phyloP scores from a whole-genome alignment of 2,113 vertebrate species.

The Callipepla squamata region DNA sequence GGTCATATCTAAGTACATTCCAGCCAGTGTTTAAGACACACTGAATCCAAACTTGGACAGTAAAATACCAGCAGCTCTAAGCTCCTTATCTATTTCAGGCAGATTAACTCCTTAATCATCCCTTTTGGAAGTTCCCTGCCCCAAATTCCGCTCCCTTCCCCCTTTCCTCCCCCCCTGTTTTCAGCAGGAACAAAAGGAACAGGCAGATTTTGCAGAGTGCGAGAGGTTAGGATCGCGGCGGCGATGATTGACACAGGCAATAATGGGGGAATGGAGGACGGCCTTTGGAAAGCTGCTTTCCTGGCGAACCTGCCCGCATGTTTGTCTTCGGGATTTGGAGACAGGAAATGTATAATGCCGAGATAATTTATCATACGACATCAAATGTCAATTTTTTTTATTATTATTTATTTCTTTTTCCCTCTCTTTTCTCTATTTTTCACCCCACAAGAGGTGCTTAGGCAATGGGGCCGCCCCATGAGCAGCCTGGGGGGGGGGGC shows the following conservation, averaged over 20 bases:
- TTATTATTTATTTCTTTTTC: neutral
- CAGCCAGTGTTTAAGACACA: slow-evolving; percentile 69
- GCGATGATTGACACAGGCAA: slow-evolving; percentile 11
- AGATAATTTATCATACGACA: slow-evolving; percentile 18
- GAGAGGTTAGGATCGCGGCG: neutral
- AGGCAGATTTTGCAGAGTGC: neutral
- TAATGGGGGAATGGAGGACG: neutral
- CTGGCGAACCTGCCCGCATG: neutral
- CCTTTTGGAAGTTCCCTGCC: slow-evolving; percentile 67
- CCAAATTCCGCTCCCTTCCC: slow-evolving; percentile 3
- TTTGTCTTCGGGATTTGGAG: slow-evolving; percentile 36
- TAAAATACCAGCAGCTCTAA: slow-evolving; percentile 71
- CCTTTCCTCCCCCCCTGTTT: neutral
- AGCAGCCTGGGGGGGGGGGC: neutral
- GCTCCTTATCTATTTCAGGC: slow-evolving; percentile 63
- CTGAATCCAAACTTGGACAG: slow-evolving; percentile 62
- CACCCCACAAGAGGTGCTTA: neutral
- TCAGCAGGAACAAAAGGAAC: slow-evolving; percentile 44
- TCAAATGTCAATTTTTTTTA: neutral
- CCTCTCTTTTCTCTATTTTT: neutral
- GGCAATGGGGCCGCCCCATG: neutral
- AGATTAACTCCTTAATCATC: slow-evolving; percentile 58
- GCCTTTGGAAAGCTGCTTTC: slow-evolving; percentile 30
- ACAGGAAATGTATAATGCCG: neutral
- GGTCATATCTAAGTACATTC: slow-evolving; percentile 61